Percentiles rank a stretch among this genome's conserved stretches.
phyloP scores from a whole-genome alignment of 2,888 invertebrate species.

The Cheilosia impressa region DNA sequence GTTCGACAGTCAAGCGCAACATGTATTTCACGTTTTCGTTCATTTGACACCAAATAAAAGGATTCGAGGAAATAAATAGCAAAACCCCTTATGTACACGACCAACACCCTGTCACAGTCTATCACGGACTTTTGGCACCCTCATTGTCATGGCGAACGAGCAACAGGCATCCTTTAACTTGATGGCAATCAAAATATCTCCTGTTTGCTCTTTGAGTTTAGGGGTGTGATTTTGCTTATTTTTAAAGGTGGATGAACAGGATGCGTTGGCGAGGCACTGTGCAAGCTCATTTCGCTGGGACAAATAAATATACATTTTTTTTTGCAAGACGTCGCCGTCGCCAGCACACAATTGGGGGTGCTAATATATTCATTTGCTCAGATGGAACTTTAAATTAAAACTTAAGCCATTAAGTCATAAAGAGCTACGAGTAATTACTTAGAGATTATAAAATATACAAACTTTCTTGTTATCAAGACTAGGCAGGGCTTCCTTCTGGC shows the following conservation, averaged over 20 bases:
- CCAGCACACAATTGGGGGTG: constrained; percentile 4
- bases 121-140: constrained; percentile 8
- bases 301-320: not conserved
- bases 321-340: not conserved
- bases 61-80: constrained; percentile 42
- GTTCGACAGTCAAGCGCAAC: constrained; percentile 50
- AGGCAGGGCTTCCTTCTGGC: constrained; percentile 16
- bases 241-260: constrained; percentile 11
- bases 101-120: not conserved
- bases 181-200: constrained; percentile 67
- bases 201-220: constrained; percentile 60
- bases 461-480: constrained; percentile 49
- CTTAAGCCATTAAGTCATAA: constrained; percentile 33
- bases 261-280: constrained; percentile 14
- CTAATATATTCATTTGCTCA: constrained; percentile 53
- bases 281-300: constrained; percentile 4
- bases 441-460: constrained; percentile 52
- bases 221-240: constrained; percentile 40
- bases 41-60: constrained; percentile 7
- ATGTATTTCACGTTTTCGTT: constrained; percentile 43
- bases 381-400: constrained; percentile 45
- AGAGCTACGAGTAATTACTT: no score
- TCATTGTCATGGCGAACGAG: constrained; percentile 56
- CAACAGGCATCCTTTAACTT: constrained; percentile 71
- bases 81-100: constrained; percentile 34